phyloP scores from a whole-genome alignment of 2,797 vertebrate species.

The Neoniphon sammara region DNA sequence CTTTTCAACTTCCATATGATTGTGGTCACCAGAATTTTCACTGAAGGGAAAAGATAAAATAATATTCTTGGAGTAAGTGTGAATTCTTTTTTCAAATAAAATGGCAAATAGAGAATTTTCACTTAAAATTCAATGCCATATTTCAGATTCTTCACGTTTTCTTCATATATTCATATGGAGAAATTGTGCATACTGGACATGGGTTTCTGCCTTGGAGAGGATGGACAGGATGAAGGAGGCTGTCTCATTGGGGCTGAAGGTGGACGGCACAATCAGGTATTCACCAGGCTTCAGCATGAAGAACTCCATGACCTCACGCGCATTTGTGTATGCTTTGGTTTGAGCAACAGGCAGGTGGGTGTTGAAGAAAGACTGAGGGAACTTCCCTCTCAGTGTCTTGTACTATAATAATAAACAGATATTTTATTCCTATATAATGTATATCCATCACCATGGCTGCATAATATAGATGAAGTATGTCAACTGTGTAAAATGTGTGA shows the following conservation, averaged over 20 bases:
- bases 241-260: slow-evolving; percentile 47
- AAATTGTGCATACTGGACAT: slow-evolving; percentile 59
- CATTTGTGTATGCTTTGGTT: slow-evolving; percentile 39
- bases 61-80: background rate
- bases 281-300: slow-evolving; percentile 67
- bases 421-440: background rate
- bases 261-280: slow-evolving; percentile 79
- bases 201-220: slow-evolving; percentile 66
- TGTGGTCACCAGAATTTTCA: slow-evolving; percentile 43
- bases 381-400: slow-evolving; percentile 53
- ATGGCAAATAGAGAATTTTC: no score
- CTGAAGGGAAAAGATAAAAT: slow-evolving; percentile 42
- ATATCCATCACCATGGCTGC: background rate
- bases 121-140: no score
- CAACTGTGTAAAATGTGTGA: background rate
- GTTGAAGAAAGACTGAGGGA: slow-evolving; percentile 73
- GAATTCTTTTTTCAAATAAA: no score
- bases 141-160: no score
- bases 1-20: slow-evolving; percentile 13
- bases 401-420: slow-evolving; percentile 52
- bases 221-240: slow-evolving; percentile 77
- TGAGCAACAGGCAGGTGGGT: slow-evolving; percentile 20
- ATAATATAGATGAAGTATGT: background rate
- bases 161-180: background rate
- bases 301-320: slow-evolving; percentile 72